Base-by-base conservation (phyloP, 2,797 vertebrate genomes). In the Tolypeutes matacus region DNA sequence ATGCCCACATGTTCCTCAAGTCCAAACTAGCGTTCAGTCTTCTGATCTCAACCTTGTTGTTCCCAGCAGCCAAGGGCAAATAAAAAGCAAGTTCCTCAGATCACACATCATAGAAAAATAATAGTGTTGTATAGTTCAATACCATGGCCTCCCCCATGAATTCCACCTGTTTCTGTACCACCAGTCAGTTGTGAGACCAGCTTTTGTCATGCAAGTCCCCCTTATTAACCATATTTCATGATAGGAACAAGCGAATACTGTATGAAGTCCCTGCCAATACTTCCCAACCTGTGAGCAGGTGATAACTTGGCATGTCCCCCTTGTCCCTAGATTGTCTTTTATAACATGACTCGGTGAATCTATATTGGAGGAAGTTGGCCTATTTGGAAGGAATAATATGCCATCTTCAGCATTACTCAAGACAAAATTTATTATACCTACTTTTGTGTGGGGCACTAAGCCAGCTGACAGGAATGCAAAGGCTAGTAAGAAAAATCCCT, bases 181-280 rank as follows among this genome's bases (percentile, higher is more conserved):
- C 29, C 5, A 9, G 3, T 21, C 64, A 70, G 64, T 17, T 64
- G 27, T 7, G 53, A 58, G 23, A 21, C 25, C 17, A 20, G 9
- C 36, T 53, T 36, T 70, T 6, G 2, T 49, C 34, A 86, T 18
- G 49, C 15, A 46, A 62, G n/a, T 3, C 42, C 3, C 58, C 53
- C 51, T 39, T 20, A 21, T 29, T 3, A 53, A n/a, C 23, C 13
- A 17, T 7, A 60, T 3, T 60, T 9, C 18, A 21, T 51, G 42
- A 29, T 3, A 56, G 1, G 1, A 5, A 8, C 31, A 72, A 53
- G 64, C n/a, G n/a, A 51, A 27, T 31, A 18, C 20, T 18, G 0
- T 10, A 27, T 11, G 39, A 77, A 1, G 4, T n/a, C 39, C 39
- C 29, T 18, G 11, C 6, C 34, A 29, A 10, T 20, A 23, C 39